Conservation (phyloP, 2,797 vertebrate species). For the Simalia tracyae region DNA sequence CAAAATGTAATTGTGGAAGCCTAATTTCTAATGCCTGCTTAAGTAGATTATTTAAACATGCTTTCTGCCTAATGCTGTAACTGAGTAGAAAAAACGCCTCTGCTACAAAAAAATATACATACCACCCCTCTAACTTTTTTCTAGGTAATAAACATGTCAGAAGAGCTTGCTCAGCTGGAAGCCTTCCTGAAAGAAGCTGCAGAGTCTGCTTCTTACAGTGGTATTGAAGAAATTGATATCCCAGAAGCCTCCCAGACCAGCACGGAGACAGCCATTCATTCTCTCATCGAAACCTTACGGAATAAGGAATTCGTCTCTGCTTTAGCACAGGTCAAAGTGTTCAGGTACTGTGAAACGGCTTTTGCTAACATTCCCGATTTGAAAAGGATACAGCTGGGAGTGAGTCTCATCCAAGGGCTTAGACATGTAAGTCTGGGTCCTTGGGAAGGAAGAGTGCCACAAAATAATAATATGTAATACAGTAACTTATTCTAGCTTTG, state of each 20-base stretch:
- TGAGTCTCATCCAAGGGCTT: neutral
- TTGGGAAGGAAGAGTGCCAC: neutral
- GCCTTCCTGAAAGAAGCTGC: conserved; percentile 87
- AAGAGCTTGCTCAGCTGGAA: conserved; percentile 90
- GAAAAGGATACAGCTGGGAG: neutral
- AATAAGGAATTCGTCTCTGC: conserved; percentile 89
- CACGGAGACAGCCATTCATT: conserved; percentile 94
- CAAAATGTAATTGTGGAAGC: neutral
- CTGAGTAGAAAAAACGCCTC: conserved; percentile 14
- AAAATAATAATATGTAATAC: neutral
- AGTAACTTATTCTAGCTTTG: neutral
- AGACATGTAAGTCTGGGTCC: neutral
- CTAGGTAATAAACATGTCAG: conserved; percentile 97
- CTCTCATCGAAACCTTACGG: conserved; percentile 90
- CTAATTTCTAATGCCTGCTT: neutral
- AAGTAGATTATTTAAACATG: neutral
- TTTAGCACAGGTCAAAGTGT: conserved; percentile 92
- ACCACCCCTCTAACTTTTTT: conserved; percentile 14
- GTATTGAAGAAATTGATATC: conserved; percentile 83
- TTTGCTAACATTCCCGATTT: conserved; percentile 3
- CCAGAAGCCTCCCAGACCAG: conserved; percentile 85
- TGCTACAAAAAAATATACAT: neutral
- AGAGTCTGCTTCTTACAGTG: conserved; percentile 77
- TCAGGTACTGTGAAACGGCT: conserved; percentile 79
- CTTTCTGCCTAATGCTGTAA: conserved; percentile 4